These are phyloP conservation scores for Pteromalus puparum DNA, from an alignment of 1,140 invertebrate genomes.

Conservation along the genomic window DNA sequence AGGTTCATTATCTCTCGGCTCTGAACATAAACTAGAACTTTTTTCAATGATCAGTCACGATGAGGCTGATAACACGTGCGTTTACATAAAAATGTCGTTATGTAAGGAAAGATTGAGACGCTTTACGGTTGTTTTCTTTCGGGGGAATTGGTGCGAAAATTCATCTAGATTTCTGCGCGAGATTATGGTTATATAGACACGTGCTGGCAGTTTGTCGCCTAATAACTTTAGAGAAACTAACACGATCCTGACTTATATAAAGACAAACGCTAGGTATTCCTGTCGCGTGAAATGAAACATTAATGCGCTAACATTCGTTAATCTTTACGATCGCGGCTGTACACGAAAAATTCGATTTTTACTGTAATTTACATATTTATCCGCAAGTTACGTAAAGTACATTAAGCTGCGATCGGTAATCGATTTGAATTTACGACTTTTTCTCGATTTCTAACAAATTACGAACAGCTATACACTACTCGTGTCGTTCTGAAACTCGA, in stretches of 20 bases:
- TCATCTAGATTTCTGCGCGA: neutral
- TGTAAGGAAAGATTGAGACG: neutral
- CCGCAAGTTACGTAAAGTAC: neutral
- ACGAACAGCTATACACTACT: neutral
- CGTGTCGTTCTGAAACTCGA: too few species aligned
- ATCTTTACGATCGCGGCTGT: neutral
- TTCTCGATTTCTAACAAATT: neutral
- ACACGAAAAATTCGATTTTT: neutral
- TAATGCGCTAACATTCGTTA: neutral
- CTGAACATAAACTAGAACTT: neutral
- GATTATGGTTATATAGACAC: neutral
- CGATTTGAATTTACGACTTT: too few species aligned
- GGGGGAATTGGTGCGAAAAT: too few species aligned
- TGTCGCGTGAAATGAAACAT: neutral
- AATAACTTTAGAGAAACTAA: neutral
- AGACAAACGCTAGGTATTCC: neutral
- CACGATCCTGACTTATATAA: neutral
- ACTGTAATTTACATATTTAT: neutral
- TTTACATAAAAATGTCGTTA: neutral
- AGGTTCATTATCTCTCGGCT: conserved; percentile 21
- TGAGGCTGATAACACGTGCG: neutral
- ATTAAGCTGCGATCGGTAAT: neutral
- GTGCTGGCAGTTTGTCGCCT: neutral
- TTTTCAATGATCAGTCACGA: neutral
- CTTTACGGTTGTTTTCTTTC: too few species aligned